Evolutionary conservation across 30 jellyfish, hydroid and myxozoan species (phyloP).

Genomic region (Aurelia coerulea): DNA sequence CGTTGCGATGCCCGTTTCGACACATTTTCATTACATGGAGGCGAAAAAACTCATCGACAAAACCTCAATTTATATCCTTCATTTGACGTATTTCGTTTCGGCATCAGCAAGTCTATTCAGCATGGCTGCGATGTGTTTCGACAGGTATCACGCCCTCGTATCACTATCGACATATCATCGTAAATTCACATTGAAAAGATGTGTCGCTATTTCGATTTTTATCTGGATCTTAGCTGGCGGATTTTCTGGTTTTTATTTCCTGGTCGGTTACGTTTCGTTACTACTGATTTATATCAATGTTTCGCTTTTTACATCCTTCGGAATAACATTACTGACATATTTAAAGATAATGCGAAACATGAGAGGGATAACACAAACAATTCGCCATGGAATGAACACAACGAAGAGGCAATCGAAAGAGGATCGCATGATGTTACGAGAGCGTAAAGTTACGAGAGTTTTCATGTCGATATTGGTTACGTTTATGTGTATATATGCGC

Average conservation of each 20-base stretch:
- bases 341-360: conserved; percentile 50
- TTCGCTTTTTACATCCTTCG: conserved; percentile 70
- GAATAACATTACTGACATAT: conserved; percentile 70
- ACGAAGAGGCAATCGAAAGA: conserved; percentile 5
- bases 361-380: conserved; percentile 7
- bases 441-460: conserved; percentile 60
- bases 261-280: conserved; percentile 67
- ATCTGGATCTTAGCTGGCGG: conserved; percentile 82
- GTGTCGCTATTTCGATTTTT: conserved; percentile 46
- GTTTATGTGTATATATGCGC: conserved; percentile 66
- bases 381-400: not conserved
- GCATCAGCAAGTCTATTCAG: conserved; percentile 90
- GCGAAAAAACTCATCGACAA: conserved; percentile 55
- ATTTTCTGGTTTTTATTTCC: conserved; percentile 73
- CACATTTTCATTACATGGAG: conserved; percentile 77
- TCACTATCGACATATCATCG: conserved; percentile 67
- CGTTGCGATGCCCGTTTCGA: conserved; percentile 84
- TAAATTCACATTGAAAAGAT: conserved; percentile 22
- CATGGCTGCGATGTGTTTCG: conserved; percentile 87
- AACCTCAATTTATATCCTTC: conserved; percentile 43
- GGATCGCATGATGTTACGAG: conserved; percentile 22
- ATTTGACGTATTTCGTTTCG: conserved; percentile 81
- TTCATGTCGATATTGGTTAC: conserved; percentile 71
- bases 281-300: conserved; percentile 73
- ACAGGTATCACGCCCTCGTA: conserved; percentile 74